phyloP scores from a whole-genome alignment of 2,113 vertebrate species.

The Phaethornis superciliosus region DNA sequence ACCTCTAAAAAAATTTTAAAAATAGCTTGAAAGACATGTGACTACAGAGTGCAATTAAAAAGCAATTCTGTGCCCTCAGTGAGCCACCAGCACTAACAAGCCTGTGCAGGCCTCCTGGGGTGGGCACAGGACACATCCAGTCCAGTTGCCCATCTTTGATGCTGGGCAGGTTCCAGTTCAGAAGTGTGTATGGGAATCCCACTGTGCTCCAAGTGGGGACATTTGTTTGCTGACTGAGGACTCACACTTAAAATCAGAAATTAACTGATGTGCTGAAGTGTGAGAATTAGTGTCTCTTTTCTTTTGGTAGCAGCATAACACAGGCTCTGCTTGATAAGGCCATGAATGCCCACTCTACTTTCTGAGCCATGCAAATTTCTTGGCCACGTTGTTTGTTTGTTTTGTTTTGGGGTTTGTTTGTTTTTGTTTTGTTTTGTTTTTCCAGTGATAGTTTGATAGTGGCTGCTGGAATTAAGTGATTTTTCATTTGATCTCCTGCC shows the following conservation, averaged over 20 bases:
- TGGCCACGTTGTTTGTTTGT: neutral
- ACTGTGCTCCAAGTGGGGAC: neutral
- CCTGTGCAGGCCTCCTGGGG: fast-evolving
- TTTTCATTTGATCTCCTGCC: neutral
- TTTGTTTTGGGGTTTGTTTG: too few species aligned
- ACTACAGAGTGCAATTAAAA: neutral
- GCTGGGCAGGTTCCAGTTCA: neutral
- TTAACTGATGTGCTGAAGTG: neutral
- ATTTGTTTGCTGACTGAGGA: neutral
- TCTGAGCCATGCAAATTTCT: neutral
- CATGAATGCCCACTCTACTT: neutral
- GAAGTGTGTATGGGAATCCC: neutral
- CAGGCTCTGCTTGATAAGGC: neutral
- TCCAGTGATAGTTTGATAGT: neutral
- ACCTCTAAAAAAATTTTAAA: neutral
- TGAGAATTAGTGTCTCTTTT: neutral
- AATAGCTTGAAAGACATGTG: neutral
- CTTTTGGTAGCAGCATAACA: neutral
- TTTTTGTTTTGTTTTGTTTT: too few species aligned
- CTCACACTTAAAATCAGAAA: neutral
- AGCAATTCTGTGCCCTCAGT: neutral
- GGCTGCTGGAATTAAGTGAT: neutral
- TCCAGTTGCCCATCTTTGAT: neutral
- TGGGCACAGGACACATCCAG: neutral
- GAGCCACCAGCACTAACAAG: neutral